Evolutionary conservation across 2,113 vertebrate species (phyloP), one percentile per base, ranked within the genome.

Genomic region (Pampusana beccarii): DNA sequence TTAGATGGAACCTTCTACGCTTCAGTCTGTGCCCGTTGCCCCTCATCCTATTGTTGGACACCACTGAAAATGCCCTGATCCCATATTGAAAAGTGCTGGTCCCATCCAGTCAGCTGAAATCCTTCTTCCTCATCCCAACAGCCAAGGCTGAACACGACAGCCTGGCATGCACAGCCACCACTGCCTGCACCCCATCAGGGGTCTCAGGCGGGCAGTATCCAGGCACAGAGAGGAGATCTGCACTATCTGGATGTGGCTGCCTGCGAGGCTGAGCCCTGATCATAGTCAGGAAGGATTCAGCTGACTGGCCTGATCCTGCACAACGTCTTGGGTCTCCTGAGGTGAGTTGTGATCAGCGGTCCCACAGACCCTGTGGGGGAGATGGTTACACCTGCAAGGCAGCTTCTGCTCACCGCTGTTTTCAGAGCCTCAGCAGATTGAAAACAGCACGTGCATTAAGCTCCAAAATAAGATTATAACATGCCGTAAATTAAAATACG

Each of bases 391-490:
- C 64, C 70, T 85, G 44, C 40, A 48, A 29, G 38, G 69, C 38
- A 90, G 67, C 51, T 77, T 80, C 82, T 67, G 25, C 62, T 62
- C n/a, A 14, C 34, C 38, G 48, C 60, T 67, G 48, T 40, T 56
- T 75, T 28, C 82, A 79, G 85, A 80, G 73, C 12, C 36, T 54
- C 61, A 33, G 77, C 44, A 91, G 91, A 93, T 0, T 86, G 72
- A 93, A 92, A 92, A 83, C 13, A 82, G 83, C 73, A 88, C 80
- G 86, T 71, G 69, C 46, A 14, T 36, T 72, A 57, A 89, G 61
- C 70, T 80, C 57, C 25, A 44, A 80, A 83, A 90, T 61, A 64
- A 88, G 79, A 78, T 62, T 71, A 48, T 83, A 92, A 71, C 56
- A 44, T n/a, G 46, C 77, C 34, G 71, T 40, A 83, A 86, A 88